Percentiles rank a stretch among this genome's conserved stretches.
These are phyloP conservation scores for Chaenogobius annularis DNA, from an alignment of 2,113 vertebrate genomes.

Conservation along the genomic window DNA sequence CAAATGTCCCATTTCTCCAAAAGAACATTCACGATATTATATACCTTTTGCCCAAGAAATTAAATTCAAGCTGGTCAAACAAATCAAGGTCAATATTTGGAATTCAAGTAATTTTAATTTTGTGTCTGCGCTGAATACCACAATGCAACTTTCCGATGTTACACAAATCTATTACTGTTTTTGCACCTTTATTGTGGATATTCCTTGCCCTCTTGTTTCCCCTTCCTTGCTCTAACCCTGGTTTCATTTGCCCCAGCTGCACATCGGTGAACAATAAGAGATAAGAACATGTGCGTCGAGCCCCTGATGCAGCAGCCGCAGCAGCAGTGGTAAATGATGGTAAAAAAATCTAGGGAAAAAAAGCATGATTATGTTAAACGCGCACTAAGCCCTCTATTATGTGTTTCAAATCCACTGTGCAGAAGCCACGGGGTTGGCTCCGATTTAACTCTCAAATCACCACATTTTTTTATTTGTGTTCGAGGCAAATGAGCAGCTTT, in stretches of 20 bases:
- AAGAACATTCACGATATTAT: no score
- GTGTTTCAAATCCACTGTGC: conserved; percentile 13
- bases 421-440: conserved; percentile 14
- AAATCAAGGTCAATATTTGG: no score
- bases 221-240: not conserved
- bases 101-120: no score
- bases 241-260: not conserved
- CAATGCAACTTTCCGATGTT: no score
- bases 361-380: conserved; percentile 26
- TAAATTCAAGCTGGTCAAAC: no score
- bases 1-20: no score
- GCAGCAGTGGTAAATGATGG: not conserved
- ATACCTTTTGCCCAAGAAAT: no score
- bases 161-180: no score
- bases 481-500: conserved; percentile 11
- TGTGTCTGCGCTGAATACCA: no score
- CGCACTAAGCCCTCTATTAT: conserved; percentile 9
- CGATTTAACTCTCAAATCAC: conserved; percentile 1
- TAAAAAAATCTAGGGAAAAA: conserved; percentile 14
- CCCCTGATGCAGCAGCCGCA: not conserved
- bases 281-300: not conserved
- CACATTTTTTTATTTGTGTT: conserved; percentile 13
- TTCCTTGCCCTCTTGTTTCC: not conserved
- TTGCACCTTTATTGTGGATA: no score
- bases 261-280: not conserved